Conservation (phyloP, 1,140 invertebrate species). For the Chlorops oryzae region DNA sequence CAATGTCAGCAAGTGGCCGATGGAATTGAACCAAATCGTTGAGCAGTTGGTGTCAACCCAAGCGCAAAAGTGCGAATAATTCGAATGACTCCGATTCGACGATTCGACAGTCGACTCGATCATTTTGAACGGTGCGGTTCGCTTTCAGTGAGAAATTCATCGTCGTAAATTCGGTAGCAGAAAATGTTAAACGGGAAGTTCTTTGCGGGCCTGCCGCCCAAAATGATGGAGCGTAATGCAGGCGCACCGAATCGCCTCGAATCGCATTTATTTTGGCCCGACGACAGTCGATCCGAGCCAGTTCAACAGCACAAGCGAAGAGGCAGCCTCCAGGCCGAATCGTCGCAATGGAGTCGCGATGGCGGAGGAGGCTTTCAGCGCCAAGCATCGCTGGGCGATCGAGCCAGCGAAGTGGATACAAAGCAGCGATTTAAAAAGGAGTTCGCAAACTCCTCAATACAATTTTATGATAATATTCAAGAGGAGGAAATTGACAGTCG, state of each 20-base stretch:
- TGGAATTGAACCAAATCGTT: background rate
- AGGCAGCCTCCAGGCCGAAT: slow-evolving; percentile 26
- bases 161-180: too few species aligned
- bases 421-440: slow-evolving; percentile 39
- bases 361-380: too few species aligned
- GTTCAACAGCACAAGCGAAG: slow-evolving; percentile 31
- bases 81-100: too few species aligned
- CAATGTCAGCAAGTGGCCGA: slow-evolving; percentile 1
- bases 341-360: slow-evolving; percentile 4
- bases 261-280: slow-evolving; percentile 44
- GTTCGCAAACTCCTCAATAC: slow-evolving; percentile 41
- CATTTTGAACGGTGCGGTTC: too few species aligned
- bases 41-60: too few species aligned
- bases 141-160: too few species aligned
- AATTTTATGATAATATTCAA: slow-evolving; percentile 40
- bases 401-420: slow-evolving; percentile 27
- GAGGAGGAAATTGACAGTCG: slow-evolving; percentile 17
- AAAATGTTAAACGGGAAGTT: slow-evolving; percentile 43
- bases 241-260: slow-evolving; percentile 29
- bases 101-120: too few species aligned
- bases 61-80: too few species aligned
- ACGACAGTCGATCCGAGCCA: slow-evolving; percentile 31
- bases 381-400: background rate
- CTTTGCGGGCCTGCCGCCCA: slow-evolving; percentile 41
- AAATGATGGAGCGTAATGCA: slow-evolving; percentile 34